phyloP scores from a whole-genome alignment of 2,113 vertebrate genomes.

The Callocephalon fimbriatum region DNA sequence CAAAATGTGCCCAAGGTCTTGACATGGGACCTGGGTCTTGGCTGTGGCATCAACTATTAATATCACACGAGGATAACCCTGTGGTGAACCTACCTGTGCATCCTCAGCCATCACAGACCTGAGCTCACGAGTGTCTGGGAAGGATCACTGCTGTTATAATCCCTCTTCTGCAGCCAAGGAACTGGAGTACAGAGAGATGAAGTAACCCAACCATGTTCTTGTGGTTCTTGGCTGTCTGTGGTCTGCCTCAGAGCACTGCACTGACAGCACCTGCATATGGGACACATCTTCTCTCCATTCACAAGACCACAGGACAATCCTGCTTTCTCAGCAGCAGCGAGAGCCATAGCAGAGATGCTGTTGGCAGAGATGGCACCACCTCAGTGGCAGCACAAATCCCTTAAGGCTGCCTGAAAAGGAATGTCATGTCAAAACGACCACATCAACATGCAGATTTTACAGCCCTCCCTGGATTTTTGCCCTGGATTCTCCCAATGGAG shows the following conservation, averaged over 20 bases:
- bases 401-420: not conserved
- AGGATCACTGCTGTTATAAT: not conserved
- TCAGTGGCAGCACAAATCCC: not conserved
- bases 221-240: not conserved
- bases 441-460: not conserved
- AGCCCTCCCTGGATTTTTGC: not conserved
- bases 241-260: not conserved
- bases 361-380: not conserved
- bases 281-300: accelerated
- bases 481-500: not conserved
- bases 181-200: not conserved
- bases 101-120: not conserved
- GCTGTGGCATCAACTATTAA: not conserved
- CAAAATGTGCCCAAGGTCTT: not conserved
- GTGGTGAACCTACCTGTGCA: not conserved
- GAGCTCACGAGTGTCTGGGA: not conserved
- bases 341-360: not conserved
- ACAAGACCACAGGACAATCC: accelerated
- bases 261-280: not conserved
- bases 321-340: not conserved
- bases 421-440: not conserved
- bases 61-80: not conserved
- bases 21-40: not conserved
- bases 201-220: accelerated
- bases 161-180: not conserved